phyloP scores from a whole-genome alignment of 1,140 invertebrate species.

The Sycobia sp. region DNA sequence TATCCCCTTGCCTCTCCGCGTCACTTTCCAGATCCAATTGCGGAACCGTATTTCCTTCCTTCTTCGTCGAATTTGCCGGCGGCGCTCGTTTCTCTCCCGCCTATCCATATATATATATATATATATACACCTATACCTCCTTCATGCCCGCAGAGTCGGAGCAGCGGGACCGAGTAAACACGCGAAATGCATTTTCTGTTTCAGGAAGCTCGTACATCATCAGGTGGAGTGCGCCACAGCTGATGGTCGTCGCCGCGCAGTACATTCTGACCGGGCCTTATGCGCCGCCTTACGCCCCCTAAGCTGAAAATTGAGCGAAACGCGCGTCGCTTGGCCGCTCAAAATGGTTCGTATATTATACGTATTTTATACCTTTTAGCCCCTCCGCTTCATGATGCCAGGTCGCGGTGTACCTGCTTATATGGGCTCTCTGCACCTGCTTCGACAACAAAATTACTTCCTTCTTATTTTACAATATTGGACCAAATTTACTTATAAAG shows the following conservation, averaged over 20 bases:
- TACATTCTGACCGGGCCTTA: slow-evolving; percentile 60
- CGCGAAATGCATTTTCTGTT: slow-evolving; percentile 48
- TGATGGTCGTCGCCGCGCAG: slow-evolving; percentile 60
- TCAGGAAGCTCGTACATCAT: slow-evolving; percentile 60
- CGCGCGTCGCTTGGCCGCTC: not conserved
- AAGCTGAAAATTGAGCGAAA: slow-evolving; percentile 52
- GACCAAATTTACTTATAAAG: no score
- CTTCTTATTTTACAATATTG: no score
- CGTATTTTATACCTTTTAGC: not conserved
- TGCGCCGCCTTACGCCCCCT: slow-evolving; percentile 57
- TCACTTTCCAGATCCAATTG: no score
- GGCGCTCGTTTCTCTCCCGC: no score
- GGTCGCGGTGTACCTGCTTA: no score
- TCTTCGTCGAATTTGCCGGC: no score
- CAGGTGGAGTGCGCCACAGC: slow-evolving; percentile 60
- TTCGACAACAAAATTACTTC: no score
- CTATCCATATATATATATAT: not conserved
- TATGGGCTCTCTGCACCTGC: no score
- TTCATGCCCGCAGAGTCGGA: no score
- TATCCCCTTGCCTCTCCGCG: no score
- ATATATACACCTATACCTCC: not conserved
- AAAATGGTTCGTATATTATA: slow-evolving; percentile 11
- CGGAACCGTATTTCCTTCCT: no score
- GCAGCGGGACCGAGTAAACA: slow-evolving; percentile 30
- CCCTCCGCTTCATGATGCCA: no score